Evolutionary conservation across 2,113 vertebrate genomes (phyloP).

Genomic region (Nestor notabilis): DNA sequence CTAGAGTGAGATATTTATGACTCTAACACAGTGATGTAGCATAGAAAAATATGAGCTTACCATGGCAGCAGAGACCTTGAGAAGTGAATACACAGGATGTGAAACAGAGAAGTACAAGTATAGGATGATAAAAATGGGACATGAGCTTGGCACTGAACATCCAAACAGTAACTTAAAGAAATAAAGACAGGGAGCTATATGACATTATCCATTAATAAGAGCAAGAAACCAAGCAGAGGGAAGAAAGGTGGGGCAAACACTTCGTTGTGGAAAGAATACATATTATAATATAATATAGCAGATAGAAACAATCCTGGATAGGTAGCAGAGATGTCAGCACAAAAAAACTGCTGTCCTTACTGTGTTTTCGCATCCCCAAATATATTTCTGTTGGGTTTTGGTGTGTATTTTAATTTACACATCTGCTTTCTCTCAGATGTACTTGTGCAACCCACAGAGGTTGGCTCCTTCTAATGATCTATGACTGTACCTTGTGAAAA

Average conservation of each 20-base stretch:
- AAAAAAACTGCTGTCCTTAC: background rate
- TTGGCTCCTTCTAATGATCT: constrained; percentile 17
- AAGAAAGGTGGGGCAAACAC: background rate
- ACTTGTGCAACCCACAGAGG: background rate
- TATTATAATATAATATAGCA: too few relatives aligned
- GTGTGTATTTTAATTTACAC: background rate
- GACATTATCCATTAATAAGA: background rate
- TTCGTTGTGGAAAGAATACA: background rate
- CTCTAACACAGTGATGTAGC: too few relatives aligned
- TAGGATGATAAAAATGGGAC: background rate
- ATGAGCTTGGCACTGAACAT: background rate
- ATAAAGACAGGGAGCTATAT: background rate
- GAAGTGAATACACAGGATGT: background rate
- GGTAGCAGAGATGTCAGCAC: background rate
- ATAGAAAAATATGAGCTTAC: background rate
- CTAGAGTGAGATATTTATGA: background rate
- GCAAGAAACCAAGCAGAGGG: background rate
- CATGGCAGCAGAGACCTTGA: background rate
- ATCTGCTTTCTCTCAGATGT: background rate
- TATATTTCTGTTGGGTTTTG: background rate
- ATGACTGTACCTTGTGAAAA: background rate
- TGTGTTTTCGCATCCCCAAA: background rate
- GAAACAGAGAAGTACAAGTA: background rate
- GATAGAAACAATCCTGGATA: background rate
- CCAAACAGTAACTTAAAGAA: background rate